These are phyloP conservation scores for Gymnoscelis rufifasciata DNA, from an alignment of 2,888 invertebrate species.

Conservation along the genomic window DNA sequence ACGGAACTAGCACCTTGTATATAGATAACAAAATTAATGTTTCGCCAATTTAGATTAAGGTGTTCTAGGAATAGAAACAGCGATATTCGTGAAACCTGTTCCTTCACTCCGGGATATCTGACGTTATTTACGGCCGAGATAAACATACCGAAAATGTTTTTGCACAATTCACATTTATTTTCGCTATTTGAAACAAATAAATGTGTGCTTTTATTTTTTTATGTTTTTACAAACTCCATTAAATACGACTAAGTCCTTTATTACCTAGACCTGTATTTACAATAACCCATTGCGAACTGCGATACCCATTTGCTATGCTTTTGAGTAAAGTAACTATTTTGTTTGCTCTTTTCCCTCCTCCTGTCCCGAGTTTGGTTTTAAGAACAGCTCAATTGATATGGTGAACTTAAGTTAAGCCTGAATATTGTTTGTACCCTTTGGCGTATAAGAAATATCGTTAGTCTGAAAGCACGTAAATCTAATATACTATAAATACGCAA, in stretches of 20 bases:
- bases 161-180: not conserved
- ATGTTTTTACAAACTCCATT: no score
- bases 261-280: no score
- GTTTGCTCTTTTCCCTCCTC: no score
- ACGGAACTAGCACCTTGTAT: not conserved
- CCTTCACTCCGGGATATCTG: not conserved
- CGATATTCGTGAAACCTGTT: constrained; percentile 5
- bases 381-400: no score
- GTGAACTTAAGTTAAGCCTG: no score
- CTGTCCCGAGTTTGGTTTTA: no score
- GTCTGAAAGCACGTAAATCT: constrained; percentile 11
- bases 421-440: no score
- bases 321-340: no score
- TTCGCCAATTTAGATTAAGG: constrained; percentile 14
- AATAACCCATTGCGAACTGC: no score
- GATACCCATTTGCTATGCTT: no score
- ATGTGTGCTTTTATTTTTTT: not conserved
- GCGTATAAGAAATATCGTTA: no score
- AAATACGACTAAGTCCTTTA: no score
- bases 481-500: constrained; percentile 12
- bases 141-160: constrained; percentile 1
- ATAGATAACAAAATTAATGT: constrained; percentile 9
- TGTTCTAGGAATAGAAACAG: not conserved
- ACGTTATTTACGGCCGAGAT: constrained; percentile 2
- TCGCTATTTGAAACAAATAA: not conserved